Conservation (phyloP, 2,113 vertebrate genomes). For the Pollimyrus isidori region DNA sequence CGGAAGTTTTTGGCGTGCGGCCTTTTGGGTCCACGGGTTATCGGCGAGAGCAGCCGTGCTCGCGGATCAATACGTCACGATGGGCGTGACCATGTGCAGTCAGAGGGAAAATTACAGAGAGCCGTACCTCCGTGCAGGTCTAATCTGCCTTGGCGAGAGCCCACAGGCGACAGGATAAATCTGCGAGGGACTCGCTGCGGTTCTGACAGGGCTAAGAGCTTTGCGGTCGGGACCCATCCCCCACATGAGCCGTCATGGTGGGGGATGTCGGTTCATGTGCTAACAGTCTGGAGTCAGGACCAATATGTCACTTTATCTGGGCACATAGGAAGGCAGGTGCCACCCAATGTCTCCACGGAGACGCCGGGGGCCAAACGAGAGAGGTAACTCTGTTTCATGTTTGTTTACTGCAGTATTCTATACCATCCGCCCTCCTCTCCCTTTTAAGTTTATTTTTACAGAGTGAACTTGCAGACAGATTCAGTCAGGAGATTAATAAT, state of each 20-base stretch:
- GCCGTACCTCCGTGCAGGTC: neutral
- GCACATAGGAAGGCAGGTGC: neutral
- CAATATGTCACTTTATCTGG: conserved; percentile 31
- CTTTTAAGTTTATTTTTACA: neutral
- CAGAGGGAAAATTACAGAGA: neutral
- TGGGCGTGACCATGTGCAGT: neutral
- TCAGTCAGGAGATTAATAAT: neutral
- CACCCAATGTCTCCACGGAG: neutral
- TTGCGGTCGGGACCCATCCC: conserved; percentile 28
- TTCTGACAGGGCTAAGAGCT: conserved; percentile 54
- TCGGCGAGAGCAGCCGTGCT: neutral
- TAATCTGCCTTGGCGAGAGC: conserved; percentile 46
- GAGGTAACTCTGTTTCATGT: conserved; percentile 7
- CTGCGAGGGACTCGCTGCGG: conserved; percentile 54
- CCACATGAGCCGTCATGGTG: conserved; percentile 25
- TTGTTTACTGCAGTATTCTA: conserved; percentile 17
- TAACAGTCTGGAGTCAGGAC: conserved; percentile 29
- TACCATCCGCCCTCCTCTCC: neutral
- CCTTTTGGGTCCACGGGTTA: neutral
- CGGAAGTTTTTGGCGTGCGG: neutral
- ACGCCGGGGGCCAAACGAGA: conserved; percentile 10
- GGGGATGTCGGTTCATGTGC: conserved; percentile 30
- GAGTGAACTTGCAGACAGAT: neutral
- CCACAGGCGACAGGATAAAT: conserved; percentile 56
- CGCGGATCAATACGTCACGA: neutral